These are phyloP conservation scores for Drosophila nigricruria DNA, from an alignment of 2,888 invertebrate genomes.

Conservation along the genomic window DNA sequence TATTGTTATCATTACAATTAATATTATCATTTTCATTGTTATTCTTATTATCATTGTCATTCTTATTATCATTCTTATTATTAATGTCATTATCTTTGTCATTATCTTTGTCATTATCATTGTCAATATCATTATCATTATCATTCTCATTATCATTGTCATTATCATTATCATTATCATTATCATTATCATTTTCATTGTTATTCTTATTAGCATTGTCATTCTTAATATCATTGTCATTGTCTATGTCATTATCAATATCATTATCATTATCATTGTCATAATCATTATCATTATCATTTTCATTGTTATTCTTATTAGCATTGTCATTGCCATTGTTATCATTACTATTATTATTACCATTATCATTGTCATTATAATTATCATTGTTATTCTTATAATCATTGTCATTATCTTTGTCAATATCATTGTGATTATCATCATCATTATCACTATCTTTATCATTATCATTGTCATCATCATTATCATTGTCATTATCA, in stretches of 20 bases:
- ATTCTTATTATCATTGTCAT: not conserved
- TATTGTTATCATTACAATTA: not conserved
- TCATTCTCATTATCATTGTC: slow-evolving; percentile 6
- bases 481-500: not conserved
- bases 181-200: slow-evolving; percentile 1
- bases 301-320: slow-evolving; percentile 1
- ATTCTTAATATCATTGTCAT: slow-evolving; percentile 1
- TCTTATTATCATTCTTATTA: not conserved
- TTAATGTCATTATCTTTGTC: not conserved
- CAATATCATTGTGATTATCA: slow-evolving; percentile 2
- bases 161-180: not conserved
- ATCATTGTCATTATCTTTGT: not conserved
- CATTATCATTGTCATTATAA: slow-evolving; percentile 2
- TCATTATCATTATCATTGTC: not conserved
- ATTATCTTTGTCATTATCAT: slow-evolving; percentile 4
- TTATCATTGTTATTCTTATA: no score
- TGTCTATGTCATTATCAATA: slow-evolving; percentile 1
- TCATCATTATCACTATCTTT: slow-evolving; percentile 6
- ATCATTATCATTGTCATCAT: slow-evolving; percentile 5
- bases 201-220: slow-evolving; percentile 1
- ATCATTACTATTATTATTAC: no score
- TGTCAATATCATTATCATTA: slow-evolving; percentile 6
- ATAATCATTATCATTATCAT: slow-evolving; percentile 8
- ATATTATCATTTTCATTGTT: not conserved
- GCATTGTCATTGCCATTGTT: not conserved